A percentile compares a stretch with the other conserved stretches of the same genome.
phyloP scores from a whole-genome alignment of 2,888 invertebrate genomes.

The Acleris cristana region DNA sequence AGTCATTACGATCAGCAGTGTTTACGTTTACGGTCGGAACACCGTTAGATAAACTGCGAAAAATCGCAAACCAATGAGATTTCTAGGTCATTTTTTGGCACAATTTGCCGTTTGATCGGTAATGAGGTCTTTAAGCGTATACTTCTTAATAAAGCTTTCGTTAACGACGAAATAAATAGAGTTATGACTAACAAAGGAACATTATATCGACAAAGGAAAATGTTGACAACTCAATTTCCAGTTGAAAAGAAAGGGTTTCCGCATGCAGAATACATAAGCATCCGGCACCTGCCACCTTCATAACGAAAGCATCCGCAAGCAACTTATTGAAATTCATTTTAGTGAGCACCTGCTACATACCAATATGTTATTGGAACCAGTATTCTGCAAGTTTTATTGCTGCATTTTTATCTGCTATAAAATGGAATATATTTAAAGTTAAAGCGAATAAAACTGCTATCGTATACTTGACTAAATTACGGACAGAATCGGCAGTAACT shows the following conservation, averaged over 20 bases:
- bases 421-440: no score
- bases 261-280: conserved; percentile 7
- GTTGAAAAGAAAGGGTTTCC: conserved; percentile 15
- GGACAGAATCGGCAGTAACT: conserved; percentile 5
- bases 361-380: conserved; percentile 24
- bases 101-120: conserved; percentile 10
- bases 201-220: conserved; percentile 2
- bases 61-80: conserved; percentile 25
- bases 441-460: conserved; percentile 5
- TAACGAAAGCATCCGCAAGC: conserved; percentile 29
- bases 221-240: conserved; percentile 14
- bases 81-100: conserved; percentile 23
- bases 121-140: conserved; percentile 5
- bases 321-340: conserved; percentile 52
- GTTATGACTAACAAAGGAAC: neutral
- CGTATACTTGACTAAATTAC: conserved; percentile 27
- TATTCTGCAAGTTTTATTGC: conserved; percentile 10
- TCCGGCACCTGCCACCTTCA: conserved; percentile 42
- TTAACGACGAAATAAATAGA: neutral
- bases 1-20: conserved; percentile 35
- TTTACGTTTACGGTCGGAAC: conserved; percentile 32
- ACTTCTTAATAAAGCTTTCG: neutral
- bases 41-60: conserved; percentile 32
- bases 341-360: conserved; percentile 49
- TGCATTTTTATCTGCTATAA: conserved; percentile 8